Evolutionary conservation across 1,140 invertebrate genomes (phyloP), one percentile per base, ranked within the genome.

Genomic region (Ericerus pela): DNA sequence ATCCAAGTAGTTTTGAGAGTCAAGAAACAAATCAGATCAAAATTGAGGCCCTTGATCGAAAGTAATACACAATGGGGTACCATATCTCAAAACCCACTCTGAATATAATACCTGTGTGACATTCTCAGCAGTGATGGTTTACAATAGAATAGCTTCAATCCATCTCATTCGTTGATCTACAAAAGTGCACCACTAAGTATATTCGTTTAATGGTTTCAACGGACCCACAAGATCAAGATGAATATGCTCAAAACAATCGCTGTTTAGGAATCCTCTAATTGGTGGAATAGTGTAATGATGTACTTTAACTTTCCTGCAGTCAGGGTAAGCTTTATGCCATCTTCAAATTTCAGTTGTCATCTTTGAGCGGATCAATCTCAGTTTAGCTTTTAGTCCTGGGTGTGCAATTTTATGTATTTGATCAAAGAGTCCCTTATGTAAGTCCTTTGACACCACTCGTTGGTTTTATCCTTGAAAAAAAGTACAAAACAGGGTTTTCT

Each of bases 161-260:
- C 68, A 70, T 26, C 65, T 62, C 6, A 66, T 47, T 29, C 60
- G 64, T 10, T 64, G 38, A 41, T 69, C 68, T 0, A 70, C 57
- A 36, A 63, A 61, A 3, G 63, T 68, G 3, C 68, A 58, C 10
- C 56, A 60, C 41, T 67, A 68, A 2, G 61, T 56, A 43, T 20
- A 58, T 2, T 58, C 58, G 18, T 56, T 18, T 2, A 58, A 63
- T n/a, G 54, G 41, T 8, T 63, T 62, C 10, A 69, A 54, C 5
- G 59, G 64, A 11, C 62, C 67, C 8, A 73, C 62, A 1, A 77
- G 62, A 61, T 77, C 75, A 0, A 76, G 58, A 60, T 77, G 69
- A 0, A 76, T 59, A 55, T 73, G 67, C 12, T 54, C 22, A 24
- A 54, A 54, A 18, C 37, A 18, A 41, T 16, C 14, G 22, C 10